phyloP scores from a whole-genome alignment of 30 jellyfish, hydroid and myxozoan genomes.

The Hydractinia symbiolongicarpus region DNA sequence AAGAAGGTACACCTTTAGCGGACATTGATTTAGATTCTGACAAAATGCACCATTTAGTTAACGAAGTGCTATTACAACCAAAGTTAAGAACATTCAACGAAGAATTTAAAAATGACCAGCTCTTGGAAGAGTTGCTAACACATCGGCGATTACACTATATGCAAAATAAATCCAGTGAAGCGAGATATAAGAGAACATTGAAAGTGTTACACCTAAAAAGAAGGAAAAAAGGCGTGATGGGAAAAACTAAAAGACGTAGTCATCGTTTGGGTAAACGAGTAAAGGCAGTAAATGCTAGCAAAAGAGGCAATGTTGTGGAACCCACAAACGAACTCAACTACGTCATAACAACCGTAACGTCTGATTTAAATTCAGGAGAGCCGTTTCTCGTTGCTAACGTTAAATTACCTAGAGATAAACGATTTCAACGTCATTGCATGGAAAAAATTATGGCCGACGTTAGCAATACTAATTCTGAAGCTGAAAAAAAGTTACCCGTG shows the following conservation, averaged over 20 bases:
- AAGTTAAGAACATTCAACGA: background rate
- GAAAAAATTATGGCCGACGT: slow-evolving; percentile 25
- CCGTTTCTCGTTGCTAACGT: slow-evolving; percentile 35
- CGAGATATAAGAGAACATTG: background rate
- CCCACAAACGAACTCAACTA: slow-evolving; percentile 14
- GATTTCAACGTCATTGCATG: slow-evolving; percentile 29
- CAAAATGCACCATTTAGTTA: slow-evolving; percentile 14
- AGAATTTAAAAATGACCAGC: background rate
- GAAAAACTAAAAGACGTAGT: background rate
- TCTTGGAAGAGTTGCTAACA: background rate
- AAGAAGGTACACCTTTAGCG: background rate
- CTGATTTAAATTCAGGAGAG: slow-evolving; percentile 33
- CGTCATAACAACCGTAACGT: slow-evolving; percentile 23
- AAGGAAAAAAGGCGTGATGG: background rate
- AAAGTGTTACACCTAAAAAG: background rate
- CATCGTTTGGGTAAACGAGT: no score
- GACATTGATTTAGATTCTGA: slow-evolving; percentile 12
- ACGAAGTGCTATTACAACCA: slow-evolving; percentile 7
- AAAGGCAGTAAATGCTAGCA: no score
- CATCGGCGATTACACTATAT: background rate
- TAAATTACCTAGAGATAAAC: slow-evolving; percentile 24
- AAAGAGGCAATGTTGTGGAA: slow-evolving; percentile 2
- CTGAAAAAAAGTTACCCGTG: slow-evolving; percentile 9
- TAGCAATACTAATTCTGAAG: slow-evolving; percentile 20
- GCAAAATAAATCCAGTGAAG: background rate